These are phyloP conservation scores for Cliona cf. orientalis DNA, from an alignment of 37 sponge, comb jelly and placozoan genomes.

Conservation along the genomic window DNA sequence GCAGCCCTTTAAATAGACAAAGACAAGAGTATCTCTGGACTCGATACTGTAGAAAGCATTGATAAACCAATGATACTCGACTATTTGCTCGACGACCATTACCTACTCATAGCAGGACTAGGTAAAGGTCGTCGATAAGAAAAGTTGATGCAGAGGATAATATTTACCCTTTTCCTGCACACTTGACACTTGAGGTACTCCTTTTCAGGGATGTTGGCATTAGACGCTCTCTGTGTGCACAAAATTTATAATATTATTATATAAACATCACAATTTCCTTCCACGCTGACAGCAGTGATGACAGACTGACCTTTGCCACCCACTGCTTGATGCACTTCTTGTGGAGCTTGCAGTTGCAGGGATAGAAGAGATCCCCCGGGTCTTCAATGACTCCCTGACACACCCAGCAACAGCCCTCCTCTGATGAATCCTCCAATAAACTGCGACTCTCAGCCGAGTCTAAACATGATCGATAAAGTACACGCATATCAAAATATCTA, in stretches of 20 bases:
- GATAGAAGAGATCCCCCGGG: slow-evolving; percentile 35
- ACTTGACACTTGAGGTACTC: slow-evolving; percentile 64
- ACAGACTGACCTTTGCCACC: slow-evolving; percentile 44
- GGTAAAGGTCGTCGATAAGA: background rate
- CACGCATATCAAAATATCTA: background rate
- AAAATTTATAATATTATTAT: no score
- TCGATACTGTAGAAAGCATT: slow-evolving; percentile 16
- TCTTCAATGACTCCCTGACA: slow-evolving; percentile 27
- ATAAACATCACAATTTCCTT: background rate
- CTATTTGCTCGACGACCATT: background rate
- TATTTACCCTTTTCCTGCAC: slow-evolving; percentile 47
- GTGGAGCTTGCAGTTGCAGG: slow-evolving; percentile 58
- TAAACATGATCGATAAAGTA: background rate
- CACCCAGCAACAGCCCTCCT: slow-evolving; percentile 63
- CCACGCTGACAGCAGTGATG: background rate
- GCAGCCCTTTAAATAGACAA: background rate
- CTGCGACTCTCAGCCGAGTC: background rate
- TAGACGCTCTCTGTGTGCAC: slow-evolving; percentile 27
- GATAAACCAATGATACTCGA: background rate
- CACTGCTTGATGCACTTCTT: slow-evolving; percentile 52
- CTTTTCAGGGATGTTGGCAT: slow-evolving; percentile 26
- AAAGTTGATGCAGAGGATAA: background rate
- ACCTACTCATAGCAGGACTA: background rate
- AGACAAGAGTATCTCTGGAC: background rate
- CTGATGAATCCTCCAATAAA: background rate